Base-by-base conservation (phyloP, 2,113 vertebrate species). In the Phyllopteryx taeniolatus region DNA sequence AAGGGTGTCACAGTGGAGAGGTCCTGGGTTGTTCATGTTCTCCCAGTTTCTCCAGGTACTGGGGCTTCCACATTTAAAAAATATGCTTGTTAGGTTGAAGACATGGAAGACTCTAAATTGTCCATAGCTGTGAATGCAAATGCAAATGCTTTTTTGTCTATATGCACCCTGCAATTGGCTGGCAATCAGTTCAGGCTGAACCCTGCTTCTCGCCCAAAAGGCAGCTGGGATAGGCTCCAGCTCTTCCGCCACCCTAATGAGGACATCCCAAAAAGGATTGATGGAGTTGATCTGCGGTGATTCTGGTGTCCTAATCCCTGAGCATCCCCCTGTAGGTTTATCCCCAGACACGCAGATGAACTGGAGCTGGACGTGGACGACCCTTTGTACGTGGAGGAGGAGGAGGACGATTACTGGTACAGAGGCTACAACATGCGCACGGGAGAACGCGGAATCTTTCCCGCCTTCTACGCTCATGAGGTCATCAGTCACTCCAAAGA, bases 321-420 rank as follows among this genome's bases (percentile, higher is more conserved):
- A 56, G 14, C 70, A 78, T 76, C 74, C 77, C 76, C 74, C 27
- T 74, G 33, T 88, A 99, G 96, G 92, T 98, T 99, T 79, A 98
- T 98, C 83, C 96, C 97, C 0, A 95, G 97, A 42, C 96, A 99
- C 5, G 91, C 95, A 46, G 97, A 99, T 0, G 97, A 99, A 79
- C 91, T 99, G 86, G 96, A 98, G 85, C 90, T 99, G 27, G 97
- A 98, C 0, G 96, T 98, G 85, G 97, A 99, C 0, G 96, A 99
- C 72, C 96, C 97, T 0, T 89, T 99, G 78, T 93, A 94, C 70
- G 96, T 98, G 75, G 97, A 98, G 86, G 94, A 95, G 46, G 96
- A 98, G 81, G 96, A 97, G 74, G 96, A 98, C 1, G 97, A 98
- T 83, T 98, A 96, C 87, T 99, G 97, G 97, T 98, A 95, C 89